phyloP scores from a whole-genome alignment of 2,797 vertebrate genomes.

The Notamacropus eugenii region DNA sequence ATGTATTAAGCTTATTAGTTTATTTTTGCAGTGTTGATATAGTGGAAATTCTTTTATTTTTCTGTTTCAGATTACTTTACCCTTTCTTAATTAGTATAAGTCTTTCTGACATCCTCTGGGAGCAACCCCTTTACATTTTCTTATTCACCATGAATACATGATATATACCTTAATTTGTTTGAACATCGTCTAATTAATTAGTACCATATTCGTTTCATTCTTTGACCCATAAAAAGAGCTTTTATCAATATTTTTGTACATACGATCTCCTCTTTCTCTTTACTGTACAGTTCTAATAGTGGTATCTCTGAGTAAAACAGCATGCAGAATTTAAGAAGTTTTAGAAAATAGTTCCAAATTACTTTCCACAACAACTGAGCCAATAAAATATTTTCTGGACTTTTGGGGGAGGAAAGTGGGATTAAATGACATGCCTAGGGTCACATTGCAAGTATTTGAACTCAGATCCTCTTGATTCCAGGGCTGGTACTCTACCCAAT shows the following conservation, averaged over 20 bases:
- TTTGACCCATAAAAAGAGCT: background rate
- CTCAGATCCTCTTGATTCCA: background rate
- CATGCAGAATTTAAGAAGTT: background rate
- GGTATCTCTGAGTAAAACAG: background rate
- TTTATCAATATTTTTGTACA: background rate
- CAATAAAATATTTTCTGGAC: background rate
- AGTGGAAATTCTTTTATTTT: background rate
- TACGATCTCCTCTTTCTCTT: background rate
- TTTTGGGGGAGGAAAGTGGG: too few species aligned
- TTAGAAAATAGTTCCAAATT: background rate
- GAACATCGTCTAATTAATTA: background rate
- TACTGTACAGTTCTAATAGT: background rate
- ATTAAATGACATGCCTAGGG: too few species aligned
- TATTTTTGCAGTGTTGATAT: background rate
- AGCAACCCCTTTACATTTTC: background rate
- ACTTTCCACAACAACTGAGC: background rate
- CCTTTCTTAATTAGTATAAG: background rate
- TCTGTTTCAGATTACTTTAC: background rate
- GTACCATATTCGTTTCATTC: background rate
- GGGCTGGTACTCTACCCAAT: too few species aligned
- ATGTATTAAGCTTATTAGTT: background rate
- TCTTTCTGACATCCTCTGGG: background rate
- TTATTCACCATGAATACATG: too few species aligned
- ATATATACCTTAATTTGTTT: background rate
- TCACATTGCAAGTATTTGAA: background rate